Conservation (phyloP, 2,888 invertebrate species). For the Hyposoter dolosus region DNA sequence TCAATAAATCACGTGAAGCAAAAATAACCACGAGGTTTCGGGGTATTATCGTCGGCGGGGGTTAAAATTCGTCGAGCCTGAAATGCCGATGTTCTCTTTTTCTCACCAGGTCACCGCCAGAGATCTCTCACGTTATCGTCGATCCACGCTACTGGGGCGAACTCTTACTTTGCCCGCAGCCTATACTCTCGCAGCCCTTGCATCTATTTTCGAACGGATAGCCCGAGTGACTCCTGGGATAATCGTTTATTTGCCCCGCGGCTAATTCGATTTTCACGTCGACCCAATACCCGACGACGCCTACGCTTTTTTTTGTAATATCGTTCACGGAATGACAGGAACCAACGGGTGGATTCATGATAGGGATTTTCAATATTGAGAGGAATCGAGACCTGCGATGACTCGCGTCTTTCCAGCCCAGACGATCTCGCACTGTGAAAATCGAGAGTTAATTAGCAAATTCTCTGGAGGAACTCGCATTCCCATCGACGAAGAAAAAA, state of each 20-base stretch:
- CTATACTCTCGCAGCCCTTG: conserved; percentile 41
- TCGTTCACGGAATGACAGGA: conserved; percentile 26
- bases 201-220: conserved; percentile 66
- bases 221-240: conserved; percentile 41
- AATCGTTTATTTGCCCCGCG: conserved; percentile 69
- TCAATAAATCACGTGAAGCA: conserved; percentile 10
- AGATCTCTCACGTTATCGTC: conserved; percentile 43
- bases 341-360: conserved; percentile 13
- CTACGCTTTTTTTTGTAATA: conserved; percentile 37
- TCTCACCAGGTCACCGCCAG: conserved; percentile 40
- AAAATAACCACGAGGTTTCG: conserved; percentile 22
- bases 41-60: background rate
- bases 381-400: conserved; percentile 10
- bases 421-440: conserved; percentile 31
- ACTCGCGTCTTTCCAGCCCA: conserved; percentile 19
- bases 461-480: background rate
- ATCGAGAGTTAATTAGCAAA: conserved; percentile 27
- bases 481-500: background rate
- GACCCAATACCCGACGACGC: conserved; percentile 50
- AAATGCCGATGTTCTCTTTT: background rate
- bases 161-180: conserved; percentile 30
- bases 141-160: conserved; percentile 17
- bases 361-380: conserved; percentile 15
- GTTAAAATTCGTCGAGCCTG: conserved; percentile 18
- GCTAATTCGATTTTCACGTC: conserved; percentile 69